Base-by-base conservation (phyloP, 2,888 invertebrate genomes). In the Parelbella ahira region DNA sequence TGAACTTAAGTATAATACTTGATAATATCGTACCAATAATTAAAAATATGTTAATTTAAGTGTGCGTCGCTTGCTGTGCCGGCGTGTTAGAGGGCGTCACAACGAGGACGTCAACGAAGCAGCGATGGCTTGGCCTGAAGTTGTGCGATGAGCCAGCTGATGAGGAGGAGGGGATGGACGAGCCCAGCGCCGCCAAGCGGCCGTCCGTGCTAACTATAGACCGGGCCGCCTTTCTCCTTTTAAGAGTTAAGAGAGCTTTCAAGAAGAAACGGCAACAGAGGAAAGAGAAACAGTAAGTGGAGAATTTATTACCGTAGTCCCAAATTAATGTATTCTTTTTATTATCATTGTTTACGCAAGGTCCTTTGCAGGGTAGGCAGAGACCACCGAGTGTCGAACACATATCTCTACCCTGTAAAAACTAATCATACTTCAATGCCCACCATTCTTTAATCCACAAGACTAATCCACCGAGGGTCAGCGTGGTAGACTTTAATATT, bases 191-290 rank as follows among this genome's bases (percentile, higher is more conserved):
- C 54, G 70, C 80, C 63, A 88, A 88, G 73, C 89, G 90, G 74
- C 90, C 90, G 61, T 91, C 91, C 56, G 90, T 92, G 49, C 87
- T 96, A 56, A 94, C 95, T 59, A 95, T 97, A 72, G 96, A 96
- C 88, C 91, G 95, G 53, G 96, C 96, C 34, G 96, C 96, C 38
- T 96, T 97, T 75, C 89, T 97, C 20, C 90, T 97, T 55, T 88
- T 97, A 56, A 89, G 96, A 55, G 96, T 97, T 45, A 96, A 96
- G 70, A 92, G 94, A 65, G 96, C 95, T 23, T 96, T 97, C 81
- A 95, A 94, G 82, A 96, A 94, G 88, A 96, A 96, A 86, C 92
- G 95, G 55, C 92, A 95, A 70, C 94, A 94, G 73, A 89, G 94
- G 58, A 95, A 95, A 69, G 95, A 96, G 49, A 94, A 93, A 89